A percentile compares a stretch with the other conserved stretches of the same genome.
These are phyloP conservation scores for Cerastis leucographa DNA, from an alignment of 2,888 invertebrate species.

Conservation along the genomic window DNA sequence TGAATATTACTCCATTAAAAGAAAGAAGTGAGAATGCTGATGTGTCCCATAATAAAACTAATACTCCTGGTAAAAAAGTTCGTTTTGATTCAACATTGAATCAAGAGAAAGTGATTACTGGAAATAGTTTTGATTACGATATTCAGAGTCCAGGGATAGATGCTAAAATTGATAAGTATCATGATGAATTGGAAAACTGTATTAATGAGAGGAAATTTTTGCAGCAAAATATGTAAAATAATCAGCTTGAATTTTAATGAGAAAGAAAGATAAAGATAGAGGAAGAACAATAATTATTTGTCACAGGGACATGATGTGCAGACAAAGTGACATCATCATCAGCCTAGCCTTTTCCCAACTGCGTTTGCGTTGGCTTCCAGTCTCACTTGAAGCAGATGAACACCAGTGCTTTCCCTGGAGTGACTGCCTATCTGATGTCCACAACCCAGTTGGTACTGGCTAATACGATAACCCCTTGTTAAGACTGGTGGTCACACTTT, in stretches of 20 bases:
- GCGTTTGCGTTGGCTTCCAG: too few species aligned
- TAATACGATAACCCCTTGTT: too few species aligned
- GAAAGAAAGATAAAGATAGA: too few species aligned
- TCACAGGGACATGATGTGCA: too few species aligned
- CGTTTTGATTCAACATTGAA: conserved; percentile 88
- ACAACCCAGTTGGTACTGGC: too few species aligned
- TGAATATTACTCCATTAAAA: conserved; percentile 85
- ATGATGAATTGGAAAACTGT: conserved; percentile 89
- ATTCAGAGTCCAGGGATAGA: conserved; percentile 87
- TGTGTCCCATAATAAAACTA: conserved; percentile 77
- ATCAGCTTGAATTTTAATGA: not conserved
- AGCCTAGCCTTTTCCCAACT: too few species aligned
- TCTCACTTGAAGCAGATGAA: too few species aligned
- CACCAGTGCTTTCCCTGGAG: too few species aligned
- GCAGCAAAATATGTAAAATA: conserved; percentile 84
- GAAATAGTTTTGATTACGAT: conserved; percentile 87
- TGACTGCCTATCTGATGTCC: too few species aligned
- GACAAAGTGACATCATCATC: too few species aligned
- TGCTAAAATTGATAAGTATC: conserved; percentile 86
- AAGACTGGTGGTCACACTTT: too few species aligned
- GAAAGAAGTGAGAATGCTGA: conserved; percentile 80
- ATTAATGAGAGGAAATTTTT: conserved; percentile 88
- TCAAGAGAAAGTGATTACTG: conserved; percentile 87
- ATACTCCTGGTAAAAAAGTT: conserved; percentile 86
- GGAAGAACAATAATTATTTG: too few species aligned